phyloP scores from a whole-genome alignment of 2,888 invertebrate species.

The Reticulitermes lucifugus region DNA sequence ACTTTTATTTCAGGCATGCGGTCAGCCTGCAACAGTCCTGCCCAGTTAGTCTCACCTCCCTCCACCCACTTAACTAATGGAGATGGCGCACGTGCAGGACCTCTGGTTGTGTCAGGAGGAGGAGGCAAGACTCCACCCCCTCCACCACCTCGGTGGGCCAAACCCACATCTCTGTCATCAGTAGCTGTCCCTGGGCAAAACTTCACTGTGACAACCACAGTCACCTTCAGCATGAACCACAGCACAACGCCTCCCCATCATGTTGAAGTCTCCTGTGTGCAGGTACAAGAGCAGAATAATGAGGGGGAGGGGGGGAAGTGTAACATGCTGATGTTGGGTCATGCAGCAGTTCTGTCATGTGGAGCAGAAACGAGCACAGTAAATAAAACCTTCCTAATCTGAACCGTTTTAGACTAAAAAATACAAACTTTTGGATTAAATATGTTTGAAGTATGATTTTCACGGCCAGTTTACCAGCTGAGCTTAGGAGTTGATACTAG shows the following conservation, averaged over 20 bases:
- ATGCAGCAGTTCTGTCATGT: too few species aligned
- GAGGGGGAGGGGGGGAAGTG: background rate
- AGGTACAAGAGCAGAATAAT: slow-evolving; percentile 46
- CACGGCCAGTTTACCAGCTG: too few species aligned
- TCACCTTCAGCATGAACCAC: slow-evolving; percentile 82
- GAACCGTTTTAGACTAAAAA: too few species aligned
- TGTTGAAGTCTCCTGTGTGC: slow-evolving; percentile 57
- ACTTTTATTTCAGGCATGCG: slow-evolving; percentile 37
- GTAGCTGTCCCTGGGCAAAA: slow-evolving; percentile 69
- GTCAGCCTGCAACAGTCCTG: slow-evolving; percentile 54
- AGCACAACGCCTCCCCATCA: slow-evolving; percentile 61
- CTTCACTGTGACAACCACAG: slow-evolving; percentile 88
- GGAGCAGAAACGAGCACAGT: too few species aligned
- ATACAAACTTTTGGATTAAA: too few species aligned
- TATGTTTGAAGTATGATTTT: too few species aligned
- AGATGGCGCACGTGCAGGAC: slow-evolving; percentile 22
- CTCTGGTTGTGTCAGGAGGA: slow-evolving; percentile 42
- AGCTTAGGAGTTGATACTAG: too few species aligned
- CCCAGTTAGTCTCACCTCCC: slow-evolving; percentile 53
- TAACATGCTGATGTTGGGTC: too few species aligned
- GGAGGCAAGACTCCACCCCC: slow-evolving; percentile 76
- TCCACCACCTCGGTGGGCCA: slow-evolving; percentile 88
- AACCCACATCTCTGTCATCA: slow-evolving; percentile 65
- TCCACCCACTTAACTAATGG: slow-evolving; percentile 46
- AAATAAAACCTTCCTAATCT: too few species aligned